phyloP scores from a whole-genome alignment of 2,888 invertebrate genomes.

The Nebria salina region DNA sequence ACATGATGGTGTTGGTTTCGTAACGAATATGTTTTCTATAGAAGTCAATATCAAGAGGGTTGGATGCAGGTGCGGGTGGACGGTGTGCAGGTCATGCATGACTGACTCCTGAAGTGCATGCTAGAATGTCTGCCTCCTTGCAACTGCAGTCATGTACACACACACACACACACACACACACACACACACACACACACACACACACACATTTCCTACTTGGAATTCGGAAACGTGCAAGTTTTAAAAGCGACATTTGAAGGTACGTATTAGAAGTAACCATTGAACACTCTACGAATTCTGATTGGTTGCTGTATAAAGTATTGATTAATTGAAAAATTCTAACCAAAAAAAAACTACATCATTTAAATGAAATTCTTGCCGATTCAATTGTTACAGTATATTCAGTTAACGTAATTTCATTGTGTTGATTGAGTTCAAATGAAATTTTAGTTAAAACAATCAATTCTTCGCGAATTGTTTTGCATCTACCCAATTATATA shows the following conservation, averaged over 20 bases:
- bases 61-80: background rate
- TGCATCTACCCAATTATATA: too few species aligned
- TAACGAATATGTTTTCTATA: background rate
- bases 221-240: background rate
- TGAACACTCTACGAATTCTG: background rate
- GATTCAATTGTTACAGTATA: background rate
- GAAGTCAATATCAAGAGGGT: background rate
- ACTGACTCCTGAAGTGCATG: background rate
- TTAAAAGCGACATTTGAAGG: background rate
- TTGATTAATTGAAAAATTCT: background rate
- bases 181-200: background rate
- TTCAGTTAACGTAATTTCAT: background rate
- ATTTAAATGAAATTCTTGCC: too few species aligned
- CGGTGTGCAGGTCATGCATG: background rate
- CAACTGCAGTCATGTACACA: background rate
- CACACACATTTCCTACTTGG: background rate
- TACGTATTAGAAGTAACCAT: background rate
- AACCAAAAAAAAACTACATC: background rate
- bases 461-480: too few species aligned
- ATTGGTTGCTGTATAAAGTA: background rate
- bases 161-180: background rate
- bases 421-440: background rate
- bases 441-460: background rate
- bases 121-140: background rate
- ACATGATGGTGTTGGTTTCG: background rate